Evolutionary conservation across 2,113 vertebrate genomes (phyloP), one percentile per base, ranked within the genome.

Genomic region (Pampusana beccarii): DNA sequence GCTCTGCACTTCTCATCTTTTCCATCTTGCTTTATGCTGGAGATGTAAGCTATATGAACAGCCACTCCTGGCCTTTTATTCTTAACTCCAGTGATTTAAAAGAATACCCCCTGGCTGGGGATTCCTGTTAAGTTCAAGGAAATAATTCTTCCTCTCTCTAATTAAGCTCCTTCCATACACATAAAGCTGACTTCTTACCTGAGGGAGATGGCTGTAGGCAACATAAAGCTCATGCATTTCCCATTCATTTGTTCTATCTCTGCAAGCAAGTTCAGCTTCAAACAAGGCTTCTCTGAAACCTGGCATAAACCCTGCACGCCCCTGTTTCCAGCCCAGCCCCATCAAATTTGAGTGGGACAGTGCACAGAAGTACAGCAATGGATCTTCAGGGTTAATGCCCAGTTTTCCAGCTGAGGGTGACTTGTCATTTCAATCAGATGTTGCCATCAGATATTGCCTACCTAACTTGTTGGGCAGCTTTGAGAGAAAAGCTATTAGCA

Each of bases 51-150:
- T 75, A 9, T 15, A 53, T 26, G 10, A 85, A 65, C 53, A 95
- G 6, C 48, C 31, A 26, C 61, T 72, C 24, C 51, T 46, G 24
- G 25, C 23, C 20, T 38, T 75, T 75, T 85, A 65, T 87, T 91
- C 14, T 80, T 66, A 75, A 40, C 28, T 57, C 29, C 26, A 44
- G 11, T 0, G 0, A 57, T 80, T 82, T 96, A 58, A 92, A 95
- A 86, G 33, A 85, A 93, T 90, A 84, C 58, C 89, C 74, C 44
- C 77, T 95, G 93, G 91, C 80, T 95, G 91, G 36, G 83, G 33
- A 86, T 95, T 93, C 69, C 46, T 93, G 10, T 71, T 86, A 36
- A 69, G 44, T 84, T 92, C 65, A 79, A 73, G 65, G 73, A 94
- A 93, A 74, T 60, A 65, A 10, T 89, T 75, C 34, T 91, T 92